Evolutionary conservation across 2,888 invertebrate species (phyloP).

Genomic region (Andrena hattorfiana): DNA sequence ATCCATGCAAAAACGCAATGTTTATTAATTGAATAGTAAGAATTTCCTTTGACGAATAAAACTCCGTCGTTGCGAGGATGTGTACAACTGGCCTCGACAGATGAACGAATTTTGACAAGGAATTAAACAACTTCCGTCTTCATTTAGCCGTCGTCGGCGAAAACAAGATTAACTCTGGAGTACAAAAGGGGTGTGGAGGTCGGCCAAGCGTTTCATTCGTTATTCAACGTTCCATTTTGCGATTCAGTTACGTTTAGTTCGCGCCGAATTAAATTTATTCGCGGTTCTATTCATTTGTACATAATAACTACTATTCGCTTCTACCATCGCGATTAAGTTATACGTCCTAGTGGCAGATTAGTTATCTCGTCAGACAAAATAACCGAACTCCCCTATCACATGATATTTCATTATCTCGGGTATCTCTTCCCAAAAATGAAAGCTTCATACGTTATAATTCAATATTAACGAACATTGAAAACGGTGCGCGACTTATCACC

Average conservation of each 20-base stretch:
- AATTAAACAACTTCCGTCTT: constrained; percentile 5
- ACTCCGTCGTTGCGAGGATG: not conserved
- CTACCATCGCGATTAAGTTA: not conserved
- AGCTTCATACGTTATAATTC: not conserved
- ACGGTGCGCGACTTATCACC: constrained; percentile 24
- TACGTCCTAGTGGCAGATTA: not conserved
- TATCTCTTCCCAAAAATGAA: not conserved
- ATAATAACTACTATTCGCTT: constrained; percentile 1
- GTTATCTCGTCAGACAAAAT: not conserved
- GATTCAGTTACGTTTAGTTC: constrained; percentile 7
- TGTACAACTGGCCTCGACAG: not conserved
- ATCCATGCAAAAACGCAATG: not conserved
- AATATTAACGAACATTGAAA: constrained; percentile 42
- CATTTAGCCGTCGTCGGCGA: constrained; percentile 1
- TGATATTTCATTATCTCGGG: not conserved
- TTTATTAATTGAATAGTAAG: not conserved
- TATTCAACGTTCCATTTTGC: constrained; percentile 12
- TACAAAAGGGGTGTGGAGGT: not conserved
- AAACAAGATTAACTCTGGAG: constrained; percentile 3
- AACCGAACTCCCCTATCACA: not conserved
- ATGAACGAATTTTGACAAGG: constrained; percentile 1
- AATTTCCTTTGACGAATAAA: not conserved
- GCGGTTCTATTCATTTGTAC: constrained; percentile 8
- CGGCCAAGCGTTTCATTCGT: constrained; percentile 10
- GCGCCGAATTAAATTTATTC: constrained; percentile 16